Base-by-base conservation (phyloP, 2,888 invertebrate genomes). In the Dryomyza anilis region DNA sequence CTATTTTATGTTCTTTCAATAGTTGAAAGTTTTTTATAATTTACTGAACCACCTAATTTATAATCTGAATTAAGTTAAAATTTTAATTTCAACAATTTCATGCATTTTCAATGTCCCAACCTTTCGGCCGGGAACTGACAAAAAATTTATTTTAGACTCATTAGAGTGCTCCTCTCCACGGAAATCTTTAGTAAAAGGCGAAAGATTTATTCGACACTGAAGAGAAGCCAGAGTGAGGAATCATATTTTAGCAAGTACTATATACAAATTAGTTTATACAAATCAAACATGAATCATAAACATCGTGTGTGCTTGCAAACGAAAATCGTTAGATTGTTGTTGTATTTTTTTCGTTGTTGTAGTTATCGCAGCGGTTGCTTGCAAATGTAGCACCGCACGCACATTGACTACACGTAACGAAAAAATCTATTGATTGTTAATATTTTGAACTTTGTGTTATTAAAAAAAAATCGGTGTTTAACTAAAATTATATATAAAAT, bases 131-230 rank as follows among this genome's bases (percentile, higher is more conserved):
- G 19, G 52, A 39, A 39, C n/a, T 46, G 23, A 36, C 36, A 61
- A 61, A 61, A 39, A 61, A 68, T 64, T 71, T 21, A 25, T 59
- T 67, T 65, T 70, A 71, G 70, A 72, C 69, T 71, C 71, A 70
- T 72, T 70, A 71, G 69, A 71, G 69, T 72, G 71, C 69, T 69
- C 72, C 70, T 71, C 71, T 71, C 71, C 71, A 72, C 72, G 72
- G 72, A 72, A 72, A 71, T 72, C 72, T 72, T 72, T 71, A 72
- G 72, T 72, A 71, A 72, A 72, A 72, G 72, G 72, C 72, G 72
- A 72, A 71, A 72, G 70, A 72, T 68, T 72, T 72, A 72, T 72
- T 72, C 72, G 72, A 72, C 69, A 72, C 70, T 72, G 72, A 72
- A 72, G 71, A 69, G 70, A 70, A 70, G 66, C 71, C 70, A 70